Evolutionary conservation across 1,140 invertebrate genomes (phyloP).

Genomic region (Zelostemma sp.): DNA sequence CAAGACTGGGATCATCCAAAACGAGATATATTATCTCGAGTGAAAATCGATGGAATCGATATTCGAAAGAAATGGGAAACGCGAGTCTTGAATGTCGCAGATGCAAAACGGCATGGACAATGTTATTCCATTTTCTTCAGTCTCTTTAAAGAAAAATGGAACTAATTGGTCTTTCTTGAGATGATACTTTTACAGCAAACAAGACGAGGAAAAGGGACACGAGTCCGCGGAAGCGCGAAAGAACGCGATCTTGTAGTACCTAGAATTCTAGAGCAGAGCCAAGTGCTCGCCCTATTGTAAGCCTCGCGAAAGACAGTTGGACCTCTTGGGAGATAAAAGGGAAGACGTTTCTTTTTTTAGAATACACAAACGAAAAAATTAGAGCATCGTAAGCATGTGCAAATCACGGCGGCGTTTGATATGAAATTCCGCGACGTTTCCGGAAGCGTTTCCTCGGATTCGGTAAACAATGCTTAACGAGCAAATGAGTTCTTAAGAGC

Average conservation of each 20-base stretch:
- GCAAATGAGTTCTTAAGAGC: constrained; percentile 48
- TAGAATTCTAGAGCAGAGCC: constrained; percentile 59
- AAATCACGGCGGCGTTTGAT: constrained; percentile 32
- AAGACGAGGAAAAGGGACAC: constrained; percentile 49
- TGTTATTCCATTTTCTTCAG: constrained; percentile 19
- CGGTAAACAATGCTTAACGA: constrained; percentile 30
- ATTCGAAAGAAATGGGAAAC: neutral
- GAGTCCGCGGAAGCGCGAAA: constrained; percentile 37
- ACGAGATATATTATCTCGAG: no score
- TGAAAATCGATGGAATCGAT: constrained; percentile 1
- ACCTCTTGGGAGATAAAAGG: constrained; percentile 51
- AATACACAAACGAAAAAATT: constrained; percentile 58
- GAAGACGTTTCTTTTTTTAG: constrained; percentile 49
- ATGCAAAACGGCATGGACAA: constrained; percentile 57
- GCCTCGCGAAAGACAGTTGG: constrained; percentile 56
- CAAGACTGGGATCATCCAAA: no score
- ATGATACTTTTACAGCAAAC: constrained; percentile 56
- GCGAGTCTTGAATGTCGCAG: no score
- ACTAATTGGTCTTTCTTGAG: constrained; percentile 61
- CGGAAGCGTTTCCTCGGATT: constrained; percentile 8
- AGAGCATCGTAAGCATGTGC: constrained; percentile 38
- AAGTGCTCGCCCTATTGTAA: constrained; percentile 53
- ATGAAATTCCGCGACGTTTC: constrained; percentile 7
- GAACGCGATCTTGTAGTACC: constrained; percentile 52
- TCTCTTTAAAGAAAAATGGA: constrained; percentile 55